Evolutionary conservation across 2,797 vertebrate genomes (phyloP).

Genomic region (Spizella passerina): DNA sequence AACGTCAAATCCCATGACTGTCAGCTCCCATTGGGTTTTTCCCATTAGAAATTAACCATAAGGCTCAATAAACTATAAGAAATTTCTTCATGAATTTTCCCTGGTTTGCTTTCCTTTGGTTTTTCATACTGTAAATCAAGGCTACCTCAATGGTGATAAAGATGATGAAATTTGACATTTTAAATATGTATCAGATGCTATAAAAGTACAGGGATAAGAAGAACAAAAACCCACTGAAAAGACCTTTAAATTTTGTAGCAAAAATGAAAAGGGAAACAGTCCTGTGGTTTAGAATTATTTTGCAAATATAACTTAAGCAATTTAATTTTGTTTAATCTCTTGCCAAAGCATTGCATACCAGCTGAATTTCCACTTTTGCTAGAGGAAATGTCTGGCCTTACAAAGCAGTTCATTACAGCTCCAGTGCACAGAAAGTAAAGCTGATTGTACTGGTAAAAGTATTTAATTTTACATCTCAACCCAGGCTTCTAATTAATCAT

Average conservation of each 20-base stretch:
- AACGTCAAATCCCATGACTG: background rate
- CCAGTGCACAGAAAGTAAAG: background rate
- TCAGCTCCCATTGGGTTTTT: background rate
- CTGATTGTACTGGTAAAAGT: background rate
- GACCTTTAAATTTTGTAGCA: background rate
- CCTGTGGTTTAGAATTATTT: background rate
- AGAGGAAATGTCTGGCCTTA: background rate
- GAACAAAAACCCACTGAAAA: background rate
- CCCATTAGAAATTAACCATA: background rate
- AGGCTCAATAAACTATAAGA: background rate
- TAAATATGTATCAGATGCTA: background rate
- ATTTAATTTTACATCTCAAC: constrained; percentile 1
- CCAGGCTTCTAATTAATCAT: constrained; percentile 19
- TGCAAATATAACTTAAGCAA: background rate
- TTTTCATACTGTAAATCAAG: background rate
- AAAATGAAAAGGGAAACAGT: background rate
- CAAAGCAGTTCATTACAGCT: background rate
- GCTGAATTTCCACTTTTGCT: background rate
- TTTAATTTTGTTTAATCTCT: background rate
- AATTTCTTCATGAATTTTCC: background rate
- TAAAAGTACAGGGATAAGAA: background rate
- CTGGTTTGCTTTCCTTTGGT: background rate
- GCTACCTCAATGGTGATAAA: background rate
- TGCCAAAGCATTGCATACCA: background rate
- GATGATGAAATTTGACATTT: background rate